Percentiles rank a stretch among this genome's conserved stretches.
Conservation (phyloP, 2,797 vertebrate genomes). For the Bufotes viridis region DNA sequence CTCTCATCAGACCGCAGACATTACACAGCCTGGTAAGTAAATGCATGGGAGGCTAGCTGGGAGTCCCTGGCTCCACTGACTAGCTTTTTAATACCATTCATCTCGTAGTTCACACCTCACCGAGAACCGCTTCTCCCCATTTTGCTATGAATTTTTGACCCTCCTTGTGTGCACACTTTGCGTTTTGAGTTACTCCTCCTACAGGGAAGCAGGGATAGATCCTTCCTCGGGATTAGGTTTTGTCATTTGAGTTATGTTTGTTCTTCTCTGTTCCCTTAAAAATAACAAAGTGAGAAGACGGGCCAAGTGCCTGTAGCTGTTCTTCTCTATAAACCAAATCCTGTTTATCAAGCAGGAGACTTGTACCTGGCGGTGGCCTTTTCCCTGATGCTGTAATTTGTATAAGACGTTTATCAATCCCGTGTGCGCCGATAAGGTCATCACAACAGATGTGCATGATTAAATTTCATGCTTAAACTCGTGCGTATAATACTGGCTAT, state of each 20-base stretch:
- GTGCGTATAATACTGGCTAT: slow-evolving; percentile 42
- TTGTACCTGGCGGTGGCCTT: slow-evolving; percentile 33
- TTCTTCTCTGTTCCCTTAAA: slow-evolving; percentile 33
- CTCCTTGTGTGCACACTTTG: not conserved
- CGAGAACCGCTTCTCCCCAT: too few species aligned
- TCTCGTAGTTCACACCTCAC: too few species aligned
- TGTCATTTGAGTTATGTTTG: slow-evolving; percentile 15
- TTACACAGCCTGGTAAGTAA: too few species aligned
- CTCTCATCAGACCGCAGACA: too few species aligned
- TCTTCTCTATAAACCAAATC: slow-evolving; percentile 14
- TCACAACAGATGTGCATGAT: slow-evolving; percentile 56
- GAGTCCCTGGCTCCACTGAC: too few species aligned
- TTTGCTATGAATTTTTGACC: not conserved
- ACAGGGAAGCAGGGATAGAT: not conserved
- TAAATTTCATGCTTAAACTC: slow-evolving; percentile 57
- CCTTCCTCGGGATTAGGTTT: not conserved
- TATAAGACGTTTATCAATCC: slow-evolving; percentile 52
- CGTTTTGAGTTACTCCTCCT: not conserved
- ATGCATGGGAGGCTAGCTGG: too few species aligned
- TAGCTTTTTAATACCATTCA: too few species aligned
- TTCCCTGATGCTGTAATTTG: slow-evolving; percentile 42
- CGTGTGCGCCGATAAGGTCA: slow-evolving; percentile 53
- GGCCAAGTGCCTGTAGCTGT: slow-evolving; percentile 12
- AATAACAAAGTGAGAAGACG: slow-evolving; percentile 18
- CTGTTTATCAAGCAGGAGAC: slow-evolving; percentile 34